Evolutionary conservation across 2,113 vertebrate species (phyloP), one percentile per base, ranked within the genome.

Genomic region (Tetrax tetrax): DNA sequence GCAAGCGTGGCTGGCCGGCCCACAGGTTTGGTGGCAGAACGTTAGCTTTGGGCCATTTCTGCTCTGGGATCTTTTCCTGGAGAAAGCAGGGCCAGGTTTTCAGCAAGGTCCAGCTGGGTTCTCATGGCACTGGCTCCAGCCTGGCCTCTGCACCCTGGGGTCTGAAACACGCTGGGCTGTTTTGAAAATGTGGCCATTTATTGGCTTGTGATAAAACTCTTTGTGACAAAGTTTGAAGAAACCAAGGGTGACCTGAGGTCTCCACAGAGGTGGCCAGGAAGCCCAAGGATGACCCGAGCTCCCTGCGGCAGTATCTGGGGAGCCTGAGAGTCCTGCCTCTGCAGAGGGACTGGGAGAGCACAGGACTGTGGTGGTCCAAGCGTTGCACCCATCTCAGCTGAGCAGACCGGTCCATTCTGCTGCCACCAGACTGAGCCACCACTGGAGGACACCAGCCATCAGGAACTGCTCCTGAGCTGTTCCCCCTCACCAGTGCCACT

Each of bases 1-100:
- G 50, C 1, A 5, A 21, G 33, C 2, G 20, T 45, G 64, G 56
- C 0, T 4, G 33, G 27, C 51, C 3, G 1, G 54, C 1, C 0
- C 18, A 2, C 29, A 17, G 51, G 27, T 7, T 7, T 23, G 28
- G 23, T 25, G 68, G 64, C 48, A 23, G 29, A 45, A 74, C 0
- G 0, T 17, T 35, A 53, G 33, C 43, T 1, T 5, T 0, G 1
- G 19, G 41, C 15, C 57, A 20, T 6, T 25, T 11, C 54, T 50
- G 29, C 57, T 75, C 18, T 0, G 0, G 43, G 7, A 27, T n/a
- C 27, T 76, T 41, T 37, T 60, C 16, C 50, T 12, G 43, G 20
- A 57, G 14, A 63, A 28, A n/a, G 57, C 0, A 0, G 0, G 33
- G 9, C n/a, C 50, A 11, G 17, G 13, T 37, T 77, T 61, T 31